Evolutionary conservation across 2,113 vertebrate species (phyloP).

Genomic region (Onychostoma macrolepis): DNA sequence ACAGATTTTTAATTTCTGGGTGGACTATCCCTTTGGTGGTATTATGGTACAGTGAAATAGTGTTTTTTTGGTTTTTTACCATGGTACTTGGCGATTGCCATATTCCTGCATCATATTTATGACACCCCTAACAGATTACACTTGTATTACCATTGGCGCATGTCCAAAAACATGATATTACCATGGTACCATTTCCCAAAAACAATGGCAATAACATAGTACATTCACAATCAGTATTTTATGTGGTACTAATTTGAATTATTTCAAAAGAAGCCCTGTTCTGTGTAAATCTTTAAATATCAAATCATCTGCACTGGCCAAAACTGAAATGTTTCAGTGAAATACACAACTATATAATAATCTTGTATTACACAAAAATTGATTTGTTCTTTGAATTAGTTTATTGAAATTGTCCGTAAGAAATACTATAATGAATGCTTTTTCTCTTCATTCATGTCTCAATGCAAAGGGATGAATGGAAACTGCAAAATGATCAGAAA

Average conservation of each 20-base stretch:
- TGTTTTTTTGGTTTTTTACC: not conserved
- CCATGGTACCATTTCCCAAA: not conserved
- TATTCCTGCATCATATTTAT: not conserved
- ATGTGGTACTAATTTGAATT: not conserved
- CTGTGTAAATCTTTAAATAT: not conserved
- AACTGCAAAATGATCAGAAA: conserved; percentile 14
- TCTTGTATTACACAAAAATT: not conserved
- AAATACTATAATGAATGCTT: not conserved
- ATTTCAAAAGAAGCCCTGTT: not conserved
- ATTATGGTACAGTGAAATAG: not conserved
- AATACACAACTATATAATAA: not conserved
- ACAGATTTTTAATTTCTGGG: not conserved
- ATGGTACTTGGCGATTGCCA: not conserved
- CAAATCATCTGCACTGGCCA: not conserved
- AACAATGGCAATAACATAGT: no score
- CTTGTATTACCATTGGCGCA: not conserved
- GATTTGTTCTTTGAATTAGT: not conserved
- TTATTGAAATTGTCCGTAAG: not conserved
- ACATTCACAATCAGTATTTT: not conserved
- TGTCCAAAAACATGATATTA: conserved; percentile 2
- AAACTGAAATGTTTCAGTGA: not conserved
- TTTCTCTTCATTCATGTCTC: not conserved
- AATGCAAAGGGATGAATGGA: conserved; percentile 8
- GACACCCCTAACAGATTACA: not conserved
- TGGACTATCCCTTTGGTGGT: not conserved